Evolutionary conservation across 2,113 vertebrate species (phyloP), one percentile per base, ranked within the genome.

Genomic region (Amphiprion ocellaris): DNA sequence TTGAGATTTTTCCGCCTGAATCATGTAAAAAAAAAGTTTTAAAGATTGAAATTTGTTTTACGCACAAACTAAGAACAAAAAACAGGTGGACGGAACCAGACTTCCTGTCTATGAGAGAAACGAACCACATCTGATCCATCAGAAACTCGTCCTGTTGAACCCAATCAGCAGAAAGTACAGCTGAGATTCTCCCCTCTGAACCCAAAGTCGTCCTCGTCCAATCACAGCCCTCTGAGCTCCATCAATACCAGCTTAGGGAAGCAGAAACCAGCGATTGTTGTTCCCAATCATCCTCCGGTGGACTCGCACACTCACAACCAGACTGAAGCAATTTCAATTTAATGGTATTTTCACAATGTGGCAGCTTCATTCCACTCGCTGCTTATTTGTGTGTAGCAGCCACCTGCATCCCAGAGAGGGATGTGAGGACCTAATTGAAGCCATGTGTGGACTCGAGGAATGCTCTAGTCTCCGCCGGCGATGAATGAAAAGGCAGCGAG

Each of bases 331-430:
- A 93, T 90, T 92, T 91, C 79, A 87, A 84, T 88, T 89, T 89
- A 87, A 86, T 89, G 83, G 87, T 92, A 92, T 91, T 90, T 93
- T 91, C 87, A 89, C 88, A 89, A 87, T 86, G 78, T 82, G 88
- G 87, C 77, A 79, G 71, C 69, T 81, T 81, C 79, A 66, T 81
- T 88, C 66, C 54, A 59, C 67, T 33, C 53, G 33, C 33, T 14
- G 71, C 55, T 46, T 60, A 10, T 30, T 44, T 84, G 82, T 77
- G 73, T 66, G 69, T 83, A 67, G 64, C 41, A 79, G 87, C 85
- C 85, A 92, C 88, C 87, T 92, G 85, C 74, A 81, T 86, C 87
- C 79, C 90, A 90, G 89, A 86, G 89, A 87, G 85, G 87, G 87
- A 84, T 81, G 85, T 63, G 86, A 87, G 80, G 72, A 83, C 21